Percentiles rank a stretch among this genome's conserved stretches.
Conservation (phyloP, 1,140 invertebrate species). For the Glossosoma conforme region DNA sequence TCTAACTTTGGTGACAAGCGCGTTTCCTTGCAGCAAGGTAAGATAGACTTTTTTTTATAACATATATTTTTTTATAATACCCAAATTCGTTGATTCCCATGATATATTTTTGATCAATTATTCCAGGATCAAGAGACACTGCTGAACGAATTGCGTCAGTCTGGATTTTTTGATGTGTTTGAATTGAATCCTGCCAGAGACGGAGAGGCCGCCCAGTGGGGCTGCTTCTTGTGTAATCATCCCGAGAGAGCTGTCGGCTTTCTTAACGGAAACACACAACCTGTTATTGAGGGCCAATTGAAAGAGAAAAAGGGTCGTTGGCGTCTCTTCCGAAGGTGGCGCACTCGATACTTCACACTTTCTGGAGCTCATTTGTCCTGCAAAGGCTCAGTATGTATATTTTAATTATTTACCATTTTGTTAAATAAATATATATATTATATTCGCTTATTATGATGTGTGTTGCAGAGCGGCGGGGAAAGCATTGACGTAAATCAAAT, state of each 20-base stretch:
- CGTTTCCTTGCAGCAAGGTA: conserved; percentile 83
- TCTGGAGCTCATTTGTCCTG: conserved; percentile 86
- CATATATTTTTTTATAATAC: background rate
- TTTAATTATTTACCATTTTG: background rate
- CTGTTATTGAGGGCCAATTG: conserved; percentile 83
- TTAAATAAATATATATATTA: too few species aligned
- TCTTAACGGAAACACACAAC: conserved; percentile 64
- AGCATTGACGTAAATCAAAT: conserved; percentile 88
- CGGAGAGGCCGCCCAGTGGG: conserved; percentile 59
- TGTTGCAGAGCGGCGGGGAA: conserved; percentile 61
- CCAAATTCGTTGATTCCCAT: background rate
- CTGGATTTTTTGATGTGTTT: conserved; percentile 89
- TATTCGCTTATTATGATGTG: too few species aligned
- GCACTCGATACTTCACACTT: conserved; percentile 88
- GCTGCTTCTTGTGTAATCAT: conserved; percentile 87
- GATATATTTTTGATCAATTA: background rate
- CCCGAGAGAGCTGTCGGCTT: conserved; percentile 82
- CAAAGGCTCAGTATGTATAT: conserved; percentile 70
- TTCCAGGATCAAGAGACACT: conserved; percentile 77
- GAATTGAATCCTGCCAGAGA: conserved; percentile 57
- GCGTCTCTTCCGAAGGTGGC: conserved; percentile 85
- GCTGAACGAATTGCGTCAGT: conserved; percentile 78
- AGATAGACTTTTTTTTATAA: conserved; percentile 11
- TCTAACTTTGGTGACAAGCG: conserved; percentile 84
- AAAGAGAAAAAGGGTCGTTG: conserved; percentile 95